Base-by-base conservation (phyloP, 2,113 vertebrate genomes). In the Ramphastos sulfuratus region DNA sequence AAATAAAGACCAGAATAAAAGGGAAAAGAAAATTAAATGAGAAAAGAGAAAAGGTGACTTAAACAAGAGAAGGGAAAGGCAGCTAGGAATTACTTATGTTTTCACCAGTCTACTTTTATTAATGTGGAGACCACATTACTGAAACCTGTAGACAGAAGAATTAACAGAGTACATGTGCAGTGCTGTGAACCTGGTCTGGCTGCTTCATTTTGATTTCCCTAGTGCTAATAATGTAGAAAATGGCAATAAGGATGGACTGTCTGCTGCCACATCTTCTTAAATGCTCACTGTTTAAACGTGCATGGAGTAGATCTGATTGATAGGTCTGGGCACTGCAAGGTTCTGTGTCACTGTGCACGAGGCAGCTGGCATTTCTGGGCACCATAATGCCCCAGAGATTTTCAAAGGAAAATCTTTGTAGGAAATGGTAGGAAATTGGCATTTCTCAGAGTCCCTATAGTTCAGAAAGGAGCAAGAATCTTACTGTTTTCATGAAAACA, bases 1-100 rank as follows among this genome's bases (percentile, higher is more conserved):
- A 87, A 92, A 89, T 44, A 92, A 85, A 79, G 59, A 63, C 24
- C 65, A n/a, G n/a, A 66, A 89, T 85, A 80, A 73, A 95, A 77
- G 18, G 1, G 2, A 85, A 79, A 73, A 66, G 67, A 73, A 87
- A 85, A 84, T 70, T 37, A 84, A 94, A 89, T 39, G 61, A 37
- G 61, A 39, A 75, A 91, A 75, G 33, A 75, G 42, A 52, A 56
- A 31, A 78, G 82, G 54, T 27, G 21, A 78, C 84, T 84, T 87
- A 84, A 91, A 69, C 46, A 52, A 61, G 90, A 87, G 76, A 71
- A 66, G 17, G 27, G 56, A 90, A 61, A 75, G 27, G 12, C 30
- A 72, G 18, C n/a, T 70, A 82, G 75, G 65, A 90, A 35, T 90
- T 73, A 37, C 31, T 31, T 64, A 2, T 5, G 8, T 31, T 91